Conservation (phyloP, 2,888 invertebrate species). For the Panzeria rudis region DNA sequence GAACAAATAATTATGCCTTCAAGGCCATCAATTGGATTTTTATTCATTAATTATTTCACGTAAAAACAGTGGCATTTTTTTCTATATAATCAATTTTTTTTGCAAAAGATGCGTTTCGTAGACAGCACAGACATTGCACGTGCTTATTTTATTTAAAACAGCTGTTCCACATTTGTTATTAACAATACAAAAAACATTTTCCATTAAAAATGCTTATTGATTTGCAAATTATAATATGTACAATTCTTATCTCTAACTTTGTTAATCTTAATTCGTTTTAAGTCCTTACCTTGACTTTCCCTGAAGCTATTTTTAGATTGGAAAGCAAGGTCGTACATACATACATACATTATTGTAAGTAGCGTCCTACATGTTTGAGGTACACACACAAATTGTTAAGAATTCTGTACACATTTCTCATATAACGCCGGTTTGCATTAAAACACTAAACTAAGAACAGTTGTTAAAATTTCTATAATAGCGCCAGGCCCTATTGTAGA, state of each 20-base stretch:
- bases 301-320: background rate
- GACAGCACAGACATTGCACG: slow-evolving; percentile 20
- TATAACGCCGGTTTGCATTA: too few relatives aligned
- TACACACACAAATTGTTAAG: background rate
- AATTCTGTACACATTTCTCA: too few relatives aligned
- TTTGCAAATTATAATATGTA: too few relatives aligned
- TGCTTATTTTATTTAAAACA: slow-evolving; percentile 34
- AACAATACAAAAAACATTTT: slow-evolving; percentile 19
- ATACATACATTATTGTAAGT: background rate
- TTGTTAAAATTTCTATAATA: too few relatives aligned
- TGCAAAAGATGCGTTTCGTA: background rate
- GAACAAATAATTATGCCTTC: background rate
- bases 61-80: background rate
- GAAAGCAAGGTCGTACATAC: background rate
- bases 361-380: background rate
- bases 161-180: slow-evolving; percentile 46
- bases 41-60: background rate
- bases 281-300: background rate
- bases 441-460: too few relatives aligned
- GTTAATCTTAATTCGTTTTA: background rate
- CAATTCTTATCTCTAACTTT: too few relatives aligned
- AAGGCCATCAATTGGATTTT: background rate
- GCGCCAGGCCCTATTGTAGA: too few relatives aligned
- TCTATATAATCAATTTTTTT: too few relatives aligned
- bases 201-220: too few relatives aligned